A percentile compares a stretch with the other conserved stretches of the same genome.
Evolutionary conservation across 2,797 vertebrate species (phyloP).

Genomic region (Bryconaethiops microstoma): DNA sequence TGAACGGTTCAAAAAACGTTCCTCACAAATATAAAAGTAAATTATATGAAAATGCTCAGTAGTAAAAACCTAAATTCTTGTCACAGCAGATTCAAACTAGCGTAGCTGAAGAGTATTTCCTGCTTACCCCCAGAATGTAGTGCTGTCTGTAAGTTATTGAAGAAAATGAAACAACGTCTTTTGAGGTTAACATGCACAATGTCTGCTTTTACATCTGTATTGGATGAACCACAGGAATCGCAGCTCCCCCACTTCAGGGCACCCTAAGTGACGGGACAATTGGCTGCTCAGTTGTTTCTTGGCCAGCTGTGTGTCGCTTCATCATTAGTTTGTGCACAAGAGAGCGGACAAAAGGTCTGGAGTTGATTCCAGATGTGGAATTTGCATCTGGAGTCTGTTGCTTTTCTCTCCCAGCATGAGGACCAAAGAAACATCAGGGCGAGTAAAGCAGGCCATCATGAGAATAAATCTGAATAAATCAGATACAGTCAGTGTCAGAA

Average conservation of each 20-base stretch:
- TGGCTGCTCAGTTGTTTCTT: background rate
- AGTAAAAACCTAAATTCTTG: no score
- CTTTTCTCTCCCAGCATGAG: background rate
- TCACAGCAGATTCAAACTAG: no score
- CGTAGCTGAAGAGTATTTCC: no score
- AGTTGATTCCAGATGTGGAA: slow-evolving; percentile 5
- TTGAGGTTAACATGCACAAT: background rate
- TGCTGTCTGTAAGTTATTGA: no score
- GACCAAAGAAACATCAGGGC: background rate
- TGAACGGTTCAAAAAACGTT: no score
- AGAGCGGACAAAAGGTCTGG: background rate
- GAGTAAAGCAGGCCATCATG: background rate
- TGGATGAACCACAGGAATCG: background rate
- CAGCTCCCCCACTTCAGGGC: background rate
- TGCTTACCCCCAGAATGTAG: no score
- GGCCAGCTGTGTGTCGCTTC: background rate
- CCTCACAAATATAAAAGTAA: no score
- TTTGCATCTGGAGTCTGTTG: slow-evolving; percentile 1
- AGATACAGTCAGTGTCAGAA: background rate
- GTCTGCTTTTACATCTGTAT: background rate
- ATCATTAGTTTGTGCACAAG: background rate
- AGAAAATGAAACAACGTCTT: no score
- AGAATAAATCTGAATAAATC: slow-evolving; percentile 1
- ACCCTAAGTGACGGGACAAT: background rate
- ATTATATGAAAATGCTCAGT: no score